Percentiles rank a stretch among this genome's conserved stretches.
Conservation (phyloP, 2,888 invertebrate genomes). For the Syrista parreyssii region DNA sequence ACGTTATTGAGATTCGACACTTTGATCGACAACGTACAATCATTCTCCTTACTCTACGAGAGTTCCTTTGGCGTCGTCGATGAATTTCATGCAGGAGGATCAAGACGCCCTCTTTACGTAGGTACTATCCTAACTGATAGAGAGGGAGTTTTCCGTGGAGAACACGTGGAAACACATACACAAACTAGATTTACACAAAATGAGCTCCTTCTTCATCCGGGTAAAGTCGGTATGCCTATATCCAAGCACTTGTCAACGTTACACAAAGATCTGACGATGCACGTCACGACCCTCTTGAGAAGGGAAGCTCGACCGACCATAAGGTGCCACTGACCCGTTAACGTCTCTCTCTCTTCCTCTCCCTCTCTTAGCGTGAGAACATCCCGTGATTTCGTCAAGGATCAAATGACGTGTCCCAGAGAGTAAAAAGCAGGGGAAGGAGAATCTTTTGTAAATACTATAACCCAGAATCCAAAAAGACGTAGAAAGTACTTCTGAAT, state of each 20-base stretch:
- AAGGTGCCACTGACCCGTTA: neutral
- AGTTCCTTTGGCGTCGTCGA: neutral
- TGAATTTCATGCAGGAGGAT: neutral
- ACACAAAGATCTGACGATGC: neutral
- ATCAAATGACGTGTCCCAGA: neutral
- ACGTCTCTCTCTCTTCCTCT: neutral
- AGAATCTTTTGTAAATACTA: neutral
- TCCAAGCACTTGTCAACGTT: neutral
- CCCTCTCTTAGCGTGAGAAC: neutral
- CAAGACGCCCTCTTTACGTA: neutral
- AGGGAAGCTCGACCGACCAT: neutral
- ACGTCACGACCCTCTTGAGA: neutral
- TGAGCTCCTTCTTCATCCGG: neutral
- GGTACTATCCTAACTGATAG: neutral
- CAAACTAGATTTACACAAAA: neutral
- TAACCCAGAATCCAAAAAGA: neutral
- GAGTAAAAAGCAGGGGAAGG: neutral
- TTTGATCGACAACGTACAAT: neutral
- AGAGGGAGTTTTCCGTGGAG: neutral
- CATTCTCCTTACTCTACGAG: neutral
- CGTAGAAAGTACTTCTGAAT: too few relatives aligned
- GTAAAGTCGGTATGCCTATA: neutral
- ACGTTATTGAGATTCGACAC: neutral
- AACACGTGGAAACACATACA: neutral
- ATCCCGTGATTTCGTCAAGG: neutral